Evolutionary conservation across 2,113 vertebrate species (phyloP).

Genomic region (Apistogramma diplotaenia): DNA sequence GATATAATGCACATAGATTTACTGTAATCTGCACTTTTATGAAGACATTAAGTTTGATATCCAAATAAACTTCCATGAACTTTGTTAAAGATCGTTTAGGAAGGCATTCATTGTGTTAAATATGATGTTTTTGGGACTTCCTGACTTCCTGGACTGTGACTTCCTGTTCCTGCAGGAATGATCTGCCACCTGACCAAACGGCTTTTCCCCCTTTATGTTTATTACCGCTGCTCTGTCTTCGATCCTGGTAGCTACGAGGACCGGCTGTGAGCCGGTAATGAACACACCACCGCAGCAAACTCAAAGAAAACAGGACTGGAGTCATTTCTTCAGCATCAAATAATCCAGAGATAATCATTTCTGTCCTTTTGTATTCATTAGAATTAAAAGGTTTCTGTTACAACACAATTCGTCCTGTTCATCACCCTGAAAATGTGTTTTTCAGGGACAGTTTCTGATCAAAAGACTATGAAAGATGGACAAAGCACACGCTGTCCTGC

Average conservation of each 20-base stretch:
- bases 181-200: background rate
- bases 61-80: background rate
- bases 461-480: too few relatives aligned
- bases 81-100: background rate
- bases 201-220: background rate
- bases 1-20: background rate
- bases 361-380: too few relatives aligned
- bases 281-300: too few relatives aligned
- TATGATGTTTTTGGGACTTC: background rate
- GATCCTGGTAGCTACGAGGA: rapidly evolving
- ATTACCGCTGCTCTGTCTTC: background rate
- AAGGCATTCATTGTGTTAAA: background rate
- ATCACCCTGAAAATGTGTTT: too few relatives aligned
- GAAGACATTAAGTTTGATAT: background rate
- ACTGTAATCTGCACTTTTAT: background rate
- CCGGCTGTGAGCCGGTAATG: too few relatives aligned
- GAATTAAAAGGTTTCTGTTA: too few relatives aligned
- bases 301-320: too few relatives aligned
- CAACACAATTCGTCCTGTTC: too few relatives aligned
- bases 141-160: background rate
- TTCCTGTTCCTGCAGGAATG: background rate
- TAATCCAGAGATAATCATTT: too few relatives aligned
- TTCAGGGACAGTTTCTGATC: too few relatives aligned
- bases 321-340: too few relatives aligned
- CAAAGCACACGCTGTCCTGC: background rate